Evolutionary conservation across 1,140 invertebrate genomes (phyloP), one percentile per base, ranked within the genome.

Genomic region (Drosophila aff.): DNA sequence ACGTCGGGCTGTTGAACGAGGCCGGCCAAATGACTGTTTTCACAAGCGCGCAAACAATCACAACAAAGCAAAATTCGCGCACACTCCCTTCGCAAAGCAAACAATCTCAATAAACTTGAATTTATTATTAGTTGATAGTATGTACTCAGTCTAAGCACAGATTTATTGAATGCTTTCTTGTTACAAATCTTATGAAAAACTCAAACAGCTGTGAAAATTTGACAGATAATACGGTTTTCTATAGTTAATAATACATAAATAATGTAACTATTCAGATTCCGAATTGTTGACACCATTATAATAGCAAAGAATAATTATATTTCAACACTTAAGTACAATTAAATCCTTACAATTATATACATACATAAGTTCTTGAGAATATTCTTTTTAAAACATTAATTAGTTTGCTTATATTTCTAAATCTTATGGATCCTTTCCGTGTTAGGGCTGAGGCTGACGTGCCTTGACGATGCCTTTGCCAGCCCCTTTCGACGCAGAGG

Each of bases 1-100:
- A 81, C 69, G 73, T 58, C 61, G 31, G 78, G 62, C 57, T 55
- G 65, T 64, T 71, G 26, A 0, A 2, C 9, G 0, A 0, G 3
- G 21, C 11, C n/a, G 43, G 69, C 43, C 71, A 65, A 76, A 72
- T 23, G 13, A 23, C 13, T 33, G 11, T 4, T 40, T 68, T 66
- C 23, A 23, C 23, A 46, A 50, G 16, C 11, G 31, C 13, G 36
- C 59, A n/a, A 11, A 8, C 33, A 55, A 55, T 38, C 52, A 23
- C 13, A 36, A 55, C 52, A 38, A 55, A 55, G 11, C 18, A 36
- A 53, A 36, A 18, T 53, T 53, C 2, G 31, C 31, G 31, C 52
- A 53, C 31, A 53, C 31, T 53, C 50, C 13, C 31, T 36, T 53
- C 8, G 10, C 28, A 52, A 13, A 53, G 50, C 11, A 36, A 21